Evolutionary conservation across 2,113 vertebrate species (phyloP).

Genomic region (Ctenodactylus gundi): DNA sequence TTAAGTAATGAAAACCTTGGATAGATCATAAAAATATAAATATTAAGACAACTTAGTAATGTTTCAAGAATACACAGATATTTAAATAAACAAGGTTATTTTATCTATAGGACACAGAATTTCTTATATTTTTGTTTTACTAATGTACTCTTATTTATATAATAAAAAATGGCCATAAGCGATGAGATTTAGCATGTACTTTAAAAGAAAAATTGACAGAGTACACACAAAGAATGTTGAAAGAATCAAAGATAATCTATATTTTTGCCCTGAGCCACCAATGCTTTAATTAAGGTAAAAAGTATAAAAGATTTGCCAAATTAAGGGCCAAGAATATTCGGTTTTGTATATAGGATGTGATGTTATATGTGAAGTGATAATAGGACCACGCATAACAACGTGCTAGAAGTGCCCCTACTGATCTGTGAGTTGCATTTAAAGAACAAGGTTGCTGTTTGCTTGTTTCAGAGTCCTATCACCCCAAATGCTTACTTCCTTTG

Average conservation of each 20-base stretch:
- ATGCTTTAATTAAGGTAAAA: not conserved
- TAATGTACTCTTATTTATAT: not conserved
- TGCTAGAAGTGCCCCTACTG: not conserved
- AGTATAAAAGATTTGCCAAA: not conserved
- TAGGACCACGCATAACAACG: not conserved
- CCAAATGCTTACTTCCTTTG: not conserved
- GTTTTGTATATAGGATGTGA: not conserved
- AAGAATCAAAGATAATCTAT: not conserved
- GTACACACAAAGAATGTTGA: not conserved
- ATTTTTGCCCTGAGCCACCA: not conserved
- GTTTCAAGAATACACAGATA: not conserved
- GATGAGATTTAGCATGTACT: not conserved
- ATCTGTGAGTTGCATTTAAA: not conserved
- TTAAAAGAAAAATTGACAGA: not conserved
- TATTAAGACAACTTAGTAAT: constrained; percentile 30
- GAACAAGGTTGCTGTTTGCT: not conserved
- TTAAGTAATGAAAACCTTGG: constrained; percentile 76
- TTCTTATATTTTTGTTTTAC: not conserved
- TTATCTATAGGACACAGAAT: not conserved
- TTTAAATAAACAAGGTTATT: not conserved
- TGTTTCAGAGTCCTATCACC: not conserved
- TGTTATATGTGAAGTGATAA: not conserved
- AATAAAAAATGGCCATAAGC: not conserved
- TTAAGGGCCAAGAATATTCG: not conserved
- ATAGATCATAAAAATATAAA: constrained; percentile 72